Evolutionary conservation across 2,113 vertebrate species (phyloP).

Genomic region (Dipodomys ordii): DNA sequence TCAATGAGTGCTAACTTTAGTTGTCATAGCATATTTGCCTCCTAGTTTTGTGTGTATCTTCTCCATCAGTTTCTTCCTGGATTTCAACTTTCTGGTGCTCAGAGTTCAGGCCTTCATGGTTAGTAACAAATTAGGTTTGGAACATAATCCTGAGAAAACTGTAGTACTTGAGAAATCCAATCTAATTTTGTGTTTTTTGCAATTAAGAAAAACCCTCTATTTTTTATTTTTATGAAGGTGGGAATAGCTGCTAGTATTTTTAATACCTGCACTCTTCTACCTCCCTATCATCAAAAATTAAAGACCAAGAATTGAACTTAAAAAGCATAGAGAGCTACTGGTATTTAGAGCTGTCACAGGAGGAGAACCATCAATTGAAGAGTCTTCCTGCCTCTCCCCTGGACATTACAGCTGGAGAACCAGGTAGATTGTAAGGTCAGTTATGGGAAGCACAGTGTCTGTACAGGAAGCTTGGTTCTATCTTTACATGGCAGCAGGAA

Average conservation of each 20-base stretch:
- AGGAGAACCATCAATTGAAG: background rate
- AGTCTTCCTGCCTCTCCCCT: background rate
- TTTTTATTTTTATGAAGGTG: background rate
- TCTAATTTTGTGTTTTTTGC: background rate
- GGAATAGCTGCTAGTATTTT: background rate
- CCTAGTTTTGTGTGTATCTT: background rate
- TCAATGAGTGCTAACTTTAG: background rate
- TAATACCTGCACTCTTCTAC: background rate
- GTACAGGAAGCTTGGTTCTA: background rate
- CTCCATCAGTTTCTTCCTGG: background rate
- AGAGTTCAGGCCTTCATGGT: background rate
- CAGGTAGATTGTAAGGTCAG: background rate
- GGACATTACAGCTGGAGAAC: background rate
- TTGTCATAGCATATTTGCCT: background rate
- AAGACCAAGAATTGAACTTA: background rate
- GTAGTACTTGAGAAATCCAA: background rate
- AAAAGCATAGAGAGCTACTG: background rate
- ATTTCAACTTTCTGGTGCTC: background rate
- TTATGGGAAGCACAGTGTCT: background rate
- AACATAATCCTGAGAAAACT: background rate
- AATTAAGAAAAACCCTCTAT: background rate
- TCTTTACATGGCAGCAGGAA: background rate
- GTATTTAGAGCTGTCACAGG: background rate
- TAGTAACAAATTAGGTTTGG: background rate
- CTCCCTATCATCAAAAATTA: too few relatives aligned